Percentiles rank a stretch among this genome's conserved stretches.
Conservation (phyloP, 2,113 vertebrate species). For the Pungitius pungitius region DNA sequence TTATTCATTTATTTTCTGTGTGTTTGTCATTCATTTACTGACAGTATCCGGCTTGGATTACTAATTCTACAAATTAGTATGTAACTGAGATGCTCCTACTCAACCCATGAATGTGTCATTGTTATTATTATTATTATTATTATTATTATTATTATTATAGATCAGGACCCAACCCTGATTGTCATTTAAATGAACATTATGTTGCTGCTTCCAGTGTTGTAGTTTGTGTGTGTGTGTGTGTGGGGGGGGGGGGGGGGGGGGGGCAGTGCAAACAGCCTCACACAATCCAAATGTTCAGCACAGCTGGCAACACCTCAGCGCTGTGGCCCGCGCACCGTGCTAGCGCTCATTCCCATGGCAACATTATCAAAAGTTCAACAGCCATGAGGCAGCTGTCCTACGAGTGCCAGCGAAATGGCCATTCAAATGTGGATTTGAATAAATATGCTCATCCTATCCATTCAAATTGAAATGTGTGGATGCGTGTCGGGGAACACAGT, state of each 20-base stretch:
- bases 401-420: constrained; percentile 50
- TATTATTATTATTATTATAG: neutral
- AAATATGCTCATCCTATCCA: constrained; percentile 51
- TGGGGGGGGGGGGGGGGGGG: neutral
- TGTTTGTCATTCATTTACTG: neutral
- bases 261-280: constrained; percentile 5
- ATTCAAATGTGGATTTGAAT: constrained; percentile 68
- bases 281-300: constrained; percentile 36
- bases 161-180: neutral
- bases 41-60: neutral
- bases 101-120: neutral
- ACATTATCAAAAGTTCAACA: constrained; percentile 63
- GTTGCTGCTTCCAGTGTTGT: neutral
- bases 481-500: constrained; percentile 45
- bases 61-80: neutral
- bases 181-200: constrained; percentile 21
- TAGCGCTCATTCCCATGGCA: constrained; percentile 62
- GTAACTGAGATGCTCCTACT: neutral
- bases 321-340: constrained; percentile 7
- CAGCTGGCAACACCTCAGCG: constrained; percentile 54
- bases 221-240: constrained; percentile 1
- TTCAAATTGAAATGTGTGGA: constrained; percentile 46
- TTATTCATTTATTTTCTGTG: neutral
- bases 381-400: constrained; percentile 49
- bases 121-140: no score